phyloP scores from a whole-genome alignment of 1,140 invertebrate species.

The Zaprionus lachaisei region DNA sequence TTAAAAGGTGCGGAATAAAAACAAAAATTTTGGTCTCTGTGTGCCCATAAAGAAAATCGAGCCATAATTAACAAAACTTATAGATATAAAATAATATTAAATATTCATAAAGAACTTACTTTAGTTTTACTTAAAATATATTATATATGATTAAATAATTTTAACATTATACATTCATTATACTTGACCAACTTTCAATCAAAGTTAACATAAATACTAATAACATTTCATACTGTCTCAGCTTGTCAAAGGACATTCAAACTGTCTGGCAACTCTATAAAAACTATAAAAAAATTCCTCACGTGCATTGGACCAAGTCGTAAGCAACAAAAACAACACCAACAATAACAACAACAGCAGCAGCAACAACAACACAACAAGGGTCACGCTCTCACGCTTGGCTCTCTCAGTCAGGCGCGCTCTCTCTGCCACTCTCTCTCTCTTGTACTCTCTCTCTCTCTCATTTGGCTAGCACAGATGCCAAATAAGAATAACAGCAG shows the following conservation, averaged over 20 bases:
- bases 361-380: conserved; percentile 61
- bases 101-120: not conserved
- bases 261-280: conserved; percentile 29
- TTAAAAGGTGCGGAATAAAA: not conserved
- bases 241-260: not conserved
- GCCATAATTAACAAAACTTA: not conserved
- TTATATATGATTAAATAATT: not conserved
- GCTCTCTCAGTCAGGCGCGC: conserved; percentile 19
- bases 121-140: not conserved
- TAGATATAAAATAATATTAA: not conserved
- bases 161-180: not conserved
- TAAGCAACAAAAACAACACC: conserved; percentile 21
- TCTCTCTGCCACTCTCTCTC: conserved; percentile 21
- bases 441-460: conserved; percentile 11
- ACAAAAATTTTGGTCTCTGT: not conserved
- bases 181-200: not conserved
- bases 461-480: conserved; percentile 35
- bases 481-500: conserved; percentile 42
- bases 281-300: conserved; percentile 43
- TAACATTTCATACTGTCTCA: not conserved
- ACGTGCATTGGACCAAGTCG: conserved; percentile 48
- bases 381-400: conserved; percentile 23
- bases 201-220: not conserved
- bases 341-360: conserved; percentile 14
- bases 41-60: too few relatives aligned